Evolutionary conservation across 2,888 invertebrate species (phyloP).

Genomic region (Ichneumoninae sp.): DNA sequence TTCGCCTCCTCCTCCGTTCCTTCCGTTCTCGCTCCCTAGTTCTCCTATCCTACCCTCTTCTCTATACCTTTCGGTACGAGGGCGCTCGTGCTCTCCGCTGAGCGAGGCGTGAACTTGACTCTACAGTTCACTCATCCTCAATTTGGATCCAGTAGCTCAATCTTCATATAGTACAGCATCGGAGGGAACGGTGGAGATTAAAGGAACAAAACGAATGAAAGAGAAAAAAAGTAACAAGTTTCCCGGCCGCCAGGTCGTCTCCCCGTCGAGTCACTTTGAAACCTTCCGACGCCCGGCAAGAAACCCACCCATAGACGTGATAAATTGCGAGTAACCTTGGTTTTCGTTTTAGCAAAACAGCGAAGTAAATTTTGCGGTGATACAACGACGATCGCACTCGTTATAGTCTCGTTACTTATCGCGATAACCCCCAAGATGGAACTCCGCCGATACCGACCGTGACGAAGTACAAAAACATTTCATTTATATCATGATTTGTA

Average conservation of each 20-base stretch:
- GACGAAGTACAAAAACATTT: background rate
- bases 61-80: background rate
- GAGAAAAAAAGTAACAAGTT: background rate
- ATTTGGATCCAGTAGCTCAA: constrained; percentile 1
- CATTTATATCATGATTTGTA: constrained; percentile 37
- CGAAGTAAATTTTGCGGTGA: background rate
- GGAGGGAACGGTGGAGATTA: background rate
- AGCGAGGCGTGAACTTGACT: constrained; percentile 10
- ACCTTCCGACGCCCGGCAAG: background rate
- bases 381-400: background rate
- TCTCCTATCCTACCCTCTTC: background rate
- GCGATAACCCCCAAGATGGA: background rate
- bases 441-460: constrained; percentile 14
- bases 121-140: background rate
- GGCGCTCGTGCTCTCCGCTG: background rate
- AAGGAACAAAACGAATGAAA: background rate
- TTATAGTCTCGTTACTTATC: constrained; percentile 25
- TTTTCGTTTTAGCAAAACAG: constrained; percentile 7
- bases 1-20: background rate
- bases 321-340: background rate
- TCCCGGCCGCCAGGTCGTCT: background rate
- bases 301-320: constrained; percentile 27
- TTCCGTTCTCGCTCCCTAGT: constrained; percentile 8
- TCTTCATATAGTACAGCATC: constrained; percentile 4
- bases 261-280: background rate